Conservation (phyloP, 2,888 invertebrate genomes). For the Cantharis nigra region DNA sequence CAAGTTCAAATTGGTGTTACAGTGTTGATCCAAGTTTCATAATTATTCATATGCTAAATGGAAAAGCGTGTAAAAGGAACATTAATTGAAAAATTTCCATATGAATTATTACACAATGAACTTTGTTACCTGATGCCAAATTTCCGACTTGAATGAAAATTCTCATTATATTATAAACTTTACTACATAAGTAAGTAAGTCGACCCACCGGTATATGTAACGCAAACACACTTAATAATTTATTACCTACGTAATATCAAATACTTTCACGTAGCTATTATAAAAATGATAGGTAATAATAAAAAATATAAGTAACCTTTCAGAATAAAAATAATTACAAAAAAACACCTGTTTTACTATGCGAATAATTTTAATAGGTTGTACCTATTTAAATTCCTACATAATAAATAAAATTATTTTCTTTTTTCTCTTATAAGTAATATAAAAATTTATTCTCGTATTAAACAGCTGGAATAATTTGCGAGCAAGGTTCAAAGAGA, state of each 20-base stretch:
- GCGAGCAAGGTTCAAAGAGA: slow-evolving; percentile 18
- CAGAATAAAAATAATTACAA: not conserved
- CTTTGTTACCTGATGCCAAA: not conserved
- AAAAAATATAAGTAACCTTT: not conserved
- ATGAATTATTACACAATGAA: not conserved
- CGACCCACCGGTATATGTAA: not conserved
- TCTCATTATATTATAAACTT: not conserved
- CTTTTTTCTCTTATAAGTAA: not conserved
- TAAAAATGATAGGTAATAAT: not conserved
- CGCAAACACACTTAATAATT: not conserved
- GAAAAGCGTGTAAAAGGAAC: not conserved
- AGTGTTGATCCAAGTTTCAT: slow-evolving; percentile 8
- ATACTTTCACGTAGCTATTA: not conserved
- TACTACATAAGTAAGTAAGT: not conserved
- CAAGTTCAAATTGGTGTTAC: slow-evolving; percentile 14
- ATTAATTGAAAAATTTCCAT: not conserved
- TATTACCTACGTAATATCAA: not conserved
- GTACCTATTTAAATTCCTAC: not conserved
- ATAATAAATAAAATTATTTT: not conserved
- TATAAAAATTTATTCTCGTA: not conserved
- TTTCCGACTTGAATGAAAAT: not conserved
- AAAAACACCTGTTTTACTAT: not conserved
- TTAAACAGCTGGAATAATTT: not conserved
- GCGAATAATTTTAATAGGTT: not conserved
- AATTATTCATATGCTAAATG: not conserved